Evolutionary conservation across 2,113 vertebrate genomes (phyloP).

Genomic region (Trachemys scripta): DNA sequence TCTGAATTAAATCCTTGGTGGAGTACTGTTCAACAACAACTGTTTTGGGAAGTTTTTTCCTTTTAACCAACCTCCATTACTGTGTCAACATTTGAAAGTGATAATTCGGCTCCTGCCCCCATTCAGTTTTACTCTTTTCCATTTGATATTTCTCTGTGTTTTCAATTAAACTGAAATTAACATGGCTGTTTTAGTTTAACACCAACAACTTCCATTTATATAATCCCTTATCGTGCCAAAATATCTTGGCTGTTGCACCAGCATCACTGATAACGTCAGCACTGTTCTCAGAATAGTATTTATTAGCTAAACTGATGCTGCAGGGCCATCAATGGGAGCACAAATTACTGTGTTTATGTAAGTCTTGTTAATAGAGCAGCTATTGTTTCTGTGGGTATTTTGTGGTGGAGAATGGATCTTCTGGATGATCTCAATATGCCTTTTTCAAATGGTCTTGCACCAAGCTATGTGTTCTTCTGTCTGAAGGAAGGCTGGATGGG

Average conservation of each 20-base stretch:
- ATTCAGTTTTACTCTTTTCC: neutral
- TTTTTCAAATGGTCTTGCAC: neutral
- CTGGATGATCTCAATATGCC: neutral
- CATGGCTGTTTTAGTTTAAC: constrained; percentile 11
- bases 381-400: neutral
- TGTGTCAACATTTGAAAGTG: neutral
- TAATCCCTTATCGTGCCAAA: neutral
- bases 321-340: neutral
- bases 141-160: neutral
- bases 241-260: neutral
- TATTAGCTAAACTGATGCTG: constrained; percentile 3
- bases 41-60: neutral
- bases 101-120: neutral
- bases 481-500: neutral
- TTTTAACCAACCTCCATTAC: neutral
- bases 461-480: neutral
- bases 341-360: neutral
- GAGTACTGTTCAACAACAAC: rapidly evolving
- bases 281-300: constrained; percentile 21
- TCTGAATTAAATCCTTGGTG: neutral
- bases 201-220: constrained; percentile 32
- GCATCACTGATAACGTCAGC: constrained; percentile 27
- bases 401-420: neutral
- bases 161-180: constrained; percentile 52
- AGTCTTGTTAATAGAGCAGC: neutral